Base-by-base conservation (phyloP, 2,888 invertebrate species). In the Drosophila atroscutellata region DNA sequence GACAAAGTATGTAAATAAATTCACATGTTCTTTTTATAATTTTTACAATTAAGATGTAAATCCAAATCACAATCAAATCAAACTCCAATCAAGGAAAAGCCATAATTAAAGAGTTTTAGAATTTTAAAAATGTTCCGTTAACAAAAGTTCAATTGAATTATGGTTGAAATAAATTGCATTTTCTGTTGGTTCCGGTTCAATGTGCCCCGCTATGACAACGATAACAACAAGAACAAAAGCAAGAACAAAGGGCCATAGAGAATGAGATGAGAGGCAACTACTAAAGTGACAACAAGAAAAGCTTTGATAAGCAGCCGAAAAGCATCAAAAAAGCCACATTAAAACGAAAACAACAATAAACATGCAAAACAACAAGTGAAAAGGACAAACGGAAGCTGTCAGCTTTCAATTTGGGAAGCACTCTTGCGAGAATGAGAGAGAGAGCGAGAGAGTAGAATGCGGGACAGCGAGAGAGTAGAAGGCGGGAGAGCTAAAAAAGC, bases 231-330 rank as follows among this genome's bases (percentile, higher is more conserved):
- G 64, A 67, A 67, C 63, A 69, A 50, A 39, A n/a, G 13, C 20
- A 26, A 26, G 24, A 36, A 26, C 36, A 37, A 36, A 13, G 47
- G 26, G n/a, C 26, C 20, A 7, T n/a, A 18, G 18, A 20, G 28
- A 18, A 32, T 36, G 51, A 28, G 49, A 39, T 28, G 34, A 47
- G 13, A 36, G 45, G 20, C 20, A 45, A 45, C 45, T 15, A 45
- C 20, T 71, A 30, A 80, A 75, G 68, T 80, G 72, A 67, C 68
- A 75, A 81, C 70, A 83, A 64, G 55, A 52, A 86, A 81, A 83
- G 86, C 86, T 75, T 72, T 81, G 83, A 81, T 83, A 86, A 86
- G 77, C 77, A 80, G 63, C 73, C 49, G 56, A 37, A 63, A 36
- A 37, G 49, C 39, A 34, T 37, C 55, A 54, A 49, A 49, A 42